These are phyloP conservation scores for Xiphorhynchus erythropygius DNA, from an alignment of 2,797 vertebrate genomes.

Conservation along the genomic window DNA sequence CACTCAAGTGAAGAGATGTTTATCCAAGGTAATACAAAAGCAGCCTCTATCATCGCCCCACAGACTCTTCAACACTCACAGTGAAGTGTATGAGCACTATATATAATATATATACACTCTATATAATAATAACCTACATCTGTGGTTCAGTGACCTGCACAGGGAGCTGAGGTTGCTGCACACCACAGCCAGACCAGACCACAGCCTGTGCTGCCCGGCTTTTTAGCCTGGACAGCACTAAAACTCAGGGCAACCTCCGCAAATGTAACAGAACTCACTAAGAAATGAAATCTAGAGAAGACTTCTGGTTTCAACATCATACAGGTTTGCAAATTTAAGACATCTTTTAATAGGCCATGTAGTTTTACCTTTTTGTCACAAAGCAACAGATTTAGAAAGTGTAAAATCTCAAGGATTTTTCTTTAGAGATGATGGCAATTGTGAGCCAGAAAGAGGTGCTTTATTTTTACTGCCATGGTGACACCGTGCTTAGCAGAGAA, in stretches of 20 bases:
- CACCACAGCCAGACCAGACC: accelerated
- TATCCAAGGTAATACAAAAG: neutral
- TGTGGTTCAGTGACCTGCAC: accelerated
- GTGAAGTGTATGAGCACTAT: neutral
- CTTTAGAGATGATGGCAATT: neutral
- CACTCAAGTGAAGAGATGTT: neutral
- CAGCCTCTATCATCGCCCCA: neutral
- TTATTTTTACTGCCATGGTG: neutral
- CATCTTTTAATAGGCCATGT: neutral
- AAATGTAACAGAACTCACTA: neutral
- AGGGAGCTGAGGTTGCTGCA: neutral
- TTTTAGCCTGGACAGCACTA: neutral
- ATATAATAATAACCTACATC: neutral
- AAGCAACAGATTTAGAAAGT: neutral
- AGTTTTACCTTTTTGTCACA: neutral
- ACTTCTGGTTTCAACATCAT: neutral
- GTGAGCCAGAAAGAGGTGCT: neutral
- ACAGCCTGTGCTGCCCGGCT: neutral
- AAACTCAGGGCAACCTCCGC: neutral
- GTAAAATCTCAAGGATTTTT: neutral
- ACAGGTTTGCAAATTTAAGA: neutral
- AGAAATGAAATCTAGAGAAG: neutral
- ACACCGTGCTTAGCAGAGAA: accelerated
- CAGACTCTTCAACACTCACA: neutral
- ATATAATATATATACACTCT: neutral